Base-by-base conservation (phyloP, 2,797 vertebrate species). In the Neosilurus hyrtlii region DNA sequence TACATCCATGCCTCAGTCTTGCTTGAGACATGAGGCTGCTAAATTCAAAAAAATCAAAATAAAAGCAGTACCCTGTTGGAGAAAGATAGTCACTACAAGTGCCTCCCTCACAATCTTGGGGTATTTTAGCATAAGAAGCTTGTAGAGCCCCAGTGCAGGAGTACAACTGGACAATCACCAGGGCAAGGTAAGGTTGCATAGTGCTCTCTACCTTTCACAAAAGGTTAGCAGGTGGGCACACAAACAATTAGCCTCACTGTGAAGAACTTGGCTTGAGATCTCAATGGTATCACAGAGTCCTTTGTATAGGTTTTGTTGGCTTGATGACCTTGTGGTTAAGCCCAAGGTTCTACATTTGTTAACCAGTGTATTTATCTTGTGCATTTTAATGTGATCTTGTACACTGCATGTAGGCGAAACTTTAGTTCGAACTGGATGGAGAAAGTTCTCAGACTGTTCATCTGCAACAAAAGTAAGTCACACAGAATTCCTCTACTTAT, bases 281-380 rank as follows among this genome's bases (percentile, higher is more conserved):
- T 16, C 71, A 30, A 18, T 26, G 24, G 15, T 16, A 24, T 24
- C 26, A 0, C 70, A 73, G 70, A 73, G n/a, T 52, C 14, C 16
- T 15, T 73, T 73, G n/a, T n/a, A 9, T 15, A 5, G 14, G 51
- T 15, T 54, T 54, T 52, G 71, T n/a, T 73, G 71, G 71, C 51
- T 51, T 54, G 24, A 26, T 54, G 51, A 73, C 24, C n/a, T 73
- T 73, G n/a, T 52, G 24, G 71, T 54, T 73, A 51, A 73, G 16
- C 71, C 24, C 51, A 73, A 73, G 51, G 8, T 54, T 73, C 51
- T 54, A 24, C 24, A 72, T 52, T 24, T 71, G 49, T 72, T 72
- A n/a, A 71, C 68, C 22, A n/a, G 24, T 67, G 35, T 8, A 35
- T 67, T 20, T 26, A 67, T 12, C 65, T 37, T 67, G 30, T 8